Evolutionary conservation across 2,113 vertebrate species (phyloP).

Genomic region (Halichoeres trimaculatus): DNA sequence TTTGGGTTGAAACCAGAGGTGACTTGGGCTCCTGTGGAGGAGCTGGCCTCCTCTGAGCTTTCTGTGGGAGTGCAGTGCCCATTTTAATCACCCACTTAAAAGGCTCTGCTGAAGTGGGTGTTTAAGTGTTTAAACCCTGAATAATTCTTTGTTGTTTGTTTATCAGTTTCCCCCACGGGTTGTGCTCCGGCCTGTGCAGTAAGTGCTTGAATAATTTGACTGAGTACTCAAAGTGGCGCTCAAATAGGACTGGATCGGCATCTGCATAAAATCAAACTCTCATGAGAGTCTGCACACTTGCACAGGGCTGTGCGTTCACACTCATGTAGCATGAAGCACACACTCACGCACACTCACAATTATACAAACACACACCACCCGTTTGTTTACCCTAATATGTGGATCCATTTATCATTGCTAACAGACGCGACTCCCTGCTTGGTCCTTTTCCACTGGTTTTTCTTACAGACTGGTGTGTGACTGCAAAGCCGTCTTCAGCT

Average conservation of each 20-base stretch:
- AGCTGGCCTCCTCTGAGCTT: slow-evolving; percentile 52
- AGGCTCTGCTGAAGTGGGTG: slow-evolving; percentile 74
- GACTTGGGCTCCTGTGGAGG: slow-evolving; percentile 46
- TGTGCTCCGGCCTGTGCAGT: slow-evolving; percentile 66
- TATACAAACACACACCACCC: slow-evolving; percentile 25
- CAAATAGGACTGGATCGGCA: slow-evolving; percentile 66
- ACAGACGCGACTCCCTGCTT: slow-evolving; percentile 39
- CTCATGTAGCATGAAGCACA: slow-evolving; percentile 15
- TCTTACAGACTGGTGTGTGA: slow-evolving; percentile 45
- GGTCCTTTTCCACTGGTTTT: slow-evolving; percentile 56
- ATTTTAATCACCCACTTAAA: slow-evolving; percentile 79
- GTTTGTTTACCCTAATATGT: slow-evolving; percentile 49
- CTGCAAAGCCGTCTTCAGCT: slow-evolving; percentile 32
- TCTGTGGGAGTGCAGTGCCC: slow-evolving; percentile 58
- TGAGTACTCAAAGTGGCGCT: slow-evolving; percentile 60
- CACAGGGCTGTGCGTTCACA: slow-evolving; percentile 8
- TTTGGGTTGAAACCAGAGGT: slow-evolving; percentile 30
- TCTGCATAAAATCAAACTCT: slow-evolving; percentile 63
- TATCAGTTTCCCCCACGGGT: slow-evolving; percentile 70
- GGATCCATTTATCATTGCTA: slow-evolving; percentile 50
- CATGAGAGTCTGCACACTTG: slow-evolving; percentile 19
- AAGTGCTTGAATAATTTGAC: slow-evolving; percentile 73
- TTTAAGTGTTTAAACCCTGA: slow-evolving; percentile 81
- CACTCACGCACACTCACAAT: slow-evolving; percentile 1
- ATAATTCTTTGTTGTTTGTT: slow-evolving; percentile 80